Percentiles rank a stretch among this genome's conserved stretches.
phyloP scores from a whole-genome alignment of 2,113 vertebrate genomes.

The Urocitellus parryii region DNA sequence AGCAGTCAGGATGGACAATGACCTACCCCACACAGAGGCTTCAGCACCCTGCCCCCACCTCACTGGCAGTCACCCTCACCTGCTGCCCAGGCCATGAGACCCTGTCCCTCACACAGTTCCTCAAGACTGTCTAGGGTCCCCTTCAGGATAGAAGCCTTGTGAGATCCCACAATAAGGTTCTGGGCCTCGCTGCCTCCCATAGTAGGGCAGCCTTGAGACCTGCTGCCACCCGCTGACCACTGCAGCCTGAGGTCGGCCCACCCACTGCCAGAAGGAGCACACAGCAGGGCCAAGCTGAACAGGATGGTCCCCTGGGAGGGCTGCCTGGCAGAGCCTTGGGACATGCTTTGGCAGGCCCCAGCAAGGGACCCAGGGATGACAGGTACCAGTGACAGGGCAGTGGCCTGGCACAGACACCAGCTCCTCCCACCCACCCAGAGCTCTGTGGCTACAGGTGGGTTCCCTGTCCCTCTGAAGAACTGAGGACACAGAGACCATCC shows the following conservation, averaged over 20 bases:
- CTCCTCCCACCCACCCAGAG: background rate
- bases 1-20: background rate
- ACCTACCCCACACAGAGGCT: background rate
- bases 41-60: background rate
- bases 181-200: background rate
- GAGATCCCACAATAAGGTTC: background rate
- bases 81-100: background rate
- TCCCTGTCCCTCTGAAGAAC: background rate
- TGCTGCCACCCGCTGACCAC: background rate
- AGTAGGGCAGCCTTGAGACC: background rate
- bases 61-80: too few relatives aligned
- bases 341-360: background rate
- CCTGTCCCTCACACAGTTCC: background rate
- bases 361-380: background rate
- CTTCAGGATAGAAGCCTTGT: fast-evolving
- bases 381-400: too few relatives aligned
- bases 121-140: fast-evolving
- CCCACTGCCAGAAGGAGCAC: too few relatives aligned
- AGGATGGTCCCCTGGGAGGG: too few relatives aligned
- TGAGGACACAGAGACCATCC: background rate
- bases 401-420: background rate
- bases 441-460: background rate
- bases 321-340: background rate
- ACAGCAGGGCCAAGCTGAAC: background rate
- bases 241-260: background rate